Conservation (phyloP, 2,113 vertebrate genomes). For the Istiophorus platypterus region DNA sequence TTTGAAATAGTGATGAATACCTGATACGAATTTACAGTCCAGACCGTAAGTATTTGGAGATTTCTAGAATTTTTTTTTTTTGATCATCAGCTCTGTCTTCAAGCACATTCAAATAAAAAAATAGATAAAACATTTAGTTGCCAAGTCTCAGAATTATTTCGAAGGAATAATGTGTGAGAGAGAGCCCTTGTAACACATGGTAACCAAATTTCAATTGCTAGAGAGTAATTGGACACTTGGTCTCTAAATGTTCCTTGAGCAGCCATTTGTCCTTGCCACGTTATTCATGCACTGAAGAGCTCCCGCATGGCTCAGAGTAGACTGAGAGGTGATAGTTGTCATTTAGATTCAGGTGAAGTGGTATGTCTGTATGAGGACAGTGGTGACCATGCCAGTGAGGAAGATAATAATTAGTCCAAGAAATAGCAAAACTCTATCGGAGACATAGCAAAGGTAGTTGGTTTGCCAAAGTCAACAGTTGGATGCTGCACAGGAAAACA, state of each 20-base stretch:
- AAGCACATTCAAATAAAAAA: neutral
- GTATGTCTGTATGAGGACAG: neutral
- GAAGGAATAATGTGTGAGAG: neutral
- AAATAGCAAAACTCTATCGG: too few species aligned
- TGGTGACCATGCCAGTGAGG: neutral
- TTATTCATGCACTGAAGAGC: neutral
- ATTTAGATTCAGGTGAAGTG: neutral
- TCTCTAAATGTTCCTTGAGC: neutral
- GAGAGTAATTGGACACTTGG: neutral
- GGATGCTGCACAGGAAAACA: too few species aligned
- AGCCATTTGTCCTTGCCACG: neutral
- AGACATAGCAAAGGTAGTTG: too few species aligned
- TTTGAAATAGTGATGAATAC: conserved; percentile 1
- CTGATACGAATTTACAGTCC: neutral
- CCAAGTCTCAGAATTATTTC: neutral
- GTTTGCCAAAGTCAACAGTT: too few species aligned
- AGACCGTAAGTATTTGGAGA: neutral
- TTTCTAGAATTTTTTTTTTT: neutral
- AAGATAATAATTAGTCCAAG: neutral
- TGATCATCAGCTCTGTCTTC: neutral
- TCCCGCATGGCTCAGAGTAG: neutral
- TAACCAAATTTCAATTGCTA: too few species aligned
- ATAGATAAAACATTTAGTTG: neutral
- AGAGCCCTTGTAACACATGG: neutral
- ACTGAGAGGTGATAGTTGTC: neutral